Conservation (phyloP, 2,797 vertebrate species). For the Gymnoscopelus microlampas region DNA sequence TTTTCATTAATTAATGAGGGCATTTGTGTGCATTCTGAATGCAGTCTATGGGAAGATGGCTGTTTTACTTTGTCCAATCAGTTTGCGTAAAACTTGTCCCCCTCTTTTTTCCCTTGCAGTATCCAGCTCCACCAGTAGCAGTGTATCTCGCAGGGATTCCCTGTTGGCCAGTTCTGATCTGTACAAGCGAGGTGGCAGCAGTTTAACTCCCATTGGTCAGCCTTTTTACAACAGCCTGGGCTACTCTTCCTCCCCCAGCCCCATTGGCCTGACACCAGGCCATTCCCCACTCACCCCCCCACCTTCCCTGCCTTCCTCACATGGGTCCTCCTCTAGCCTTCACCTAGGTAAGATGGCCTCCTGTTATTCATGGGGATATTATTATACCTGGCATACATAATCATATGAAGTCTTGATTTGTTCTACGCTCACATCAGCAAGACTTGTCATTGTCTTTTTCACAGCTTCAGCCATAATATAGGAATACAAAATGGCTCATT, state of each 20-base stretch:
- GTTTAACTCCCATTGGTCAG: conserved; percentile 96
- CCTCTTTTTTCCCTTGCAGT: conserved; percentile 73
- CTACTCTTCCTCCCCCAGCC: conserved; percentile 98
- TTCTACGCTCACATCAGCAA: too few relatives aligned
- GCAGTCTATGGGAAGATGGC: too few relatives aligned
- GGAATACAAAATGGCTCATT: neutral
- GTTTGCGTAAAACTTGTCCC: neutral
- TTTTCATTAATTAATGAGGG: too few relatives aligned
- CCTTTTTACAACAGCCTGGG: conserved; percentile 99
- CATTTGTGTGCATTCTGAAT: too few relatives aligned
- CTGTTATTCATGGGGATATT: neutral
- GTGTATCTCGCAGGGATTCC: conserved; percentile 95
- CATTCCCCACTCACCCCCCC: conserved; percentile 98
- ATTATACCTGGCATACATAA: neutral
- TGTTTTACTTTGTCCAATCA: neutral
- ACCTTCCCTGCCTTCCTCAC: conserved; percentile 95
- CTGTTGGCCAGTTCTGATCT: conserved; percentile 95
- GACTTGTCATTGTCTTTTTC: too few relatives aligned
- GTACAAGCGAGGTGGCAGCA: conserved; percentile 97
- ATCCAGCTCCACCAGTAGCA: conserved; percentile 95
- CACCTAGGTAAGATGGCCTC: conserved; percentile 87
- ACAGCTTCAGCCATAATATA: too few relatives aligned
- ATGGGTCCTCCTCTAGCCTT: conserved; percentile 98
- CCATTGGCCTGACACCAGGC: conserved; percentile 96
- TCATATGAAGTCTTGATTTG: too few relatives aligned